A percentile compares a stretch with the other conserved stretches of the same genome.
Conservation (phyloP, 2,888 invertebrate genomes). For the Argynnis bischoffii region DNA sequence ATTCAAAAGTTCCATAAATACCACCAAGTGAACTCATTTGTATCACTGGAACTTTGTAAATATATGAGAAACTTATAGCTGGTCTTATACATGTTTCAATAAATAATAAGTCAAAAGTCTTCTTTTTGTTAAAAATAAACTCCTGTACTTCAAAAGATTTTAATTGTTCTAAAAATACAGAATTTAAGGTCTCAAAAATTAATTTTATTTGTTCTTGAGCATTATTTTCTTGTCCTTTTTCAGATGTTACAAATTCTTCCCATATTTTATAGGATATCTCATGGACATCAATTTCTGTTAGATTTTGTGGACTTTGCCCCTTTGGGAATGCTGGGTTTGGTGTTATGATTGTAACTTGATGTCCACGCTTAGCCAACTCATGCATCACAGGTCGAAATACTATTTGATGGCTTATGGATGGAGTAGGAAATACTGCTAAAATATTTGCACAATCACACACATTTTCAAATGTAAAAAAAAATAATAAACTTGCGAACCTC, state of each 20-base stretch:
- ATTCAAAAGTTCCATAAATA: constrained; percentile 40
- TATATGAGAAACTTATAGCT: constrained; percentile 47
- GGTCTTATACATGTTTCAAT: constrained; percentile 48
- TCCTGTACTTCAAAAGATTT: constrained; percentile 37
- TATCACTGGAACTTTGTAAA: constrained; percentile 57
- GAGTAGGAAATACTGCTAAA: constrained; percentile 52
- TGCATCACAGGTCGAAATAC: constrained; percentile 53
- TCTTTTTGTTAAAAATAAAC: constrained; percentile 37
- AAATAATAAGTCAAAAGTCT: constrained; percentile 54
- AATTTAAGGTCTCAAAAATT: background rate
- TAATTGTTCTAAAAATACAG: constrained; percentile 35
- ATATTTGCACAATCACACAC: constrained; percentile 48
- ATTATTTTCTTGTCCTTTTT: constrained; percentile 12
- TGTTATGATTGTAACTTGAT: constrained; percentile 60
- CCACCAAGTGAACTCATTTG: constrained; percentile 53
- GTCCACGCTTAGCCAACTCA: constrained; percentile 59
- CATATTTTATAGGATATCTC: constrained; percentile 51
- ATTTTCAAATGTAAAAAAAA: background rate
- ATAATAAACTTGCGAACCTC: background rate
- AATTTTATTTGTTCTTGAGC: constrained; percentile 12
- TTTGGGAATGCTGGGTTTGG: constrained; percentile 53
- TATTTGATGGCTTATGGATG: constrained; percentile 58
- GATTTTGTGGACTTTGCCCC: constrained; percentile 50
- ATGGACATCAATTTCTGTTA: constrained; percentile 57
- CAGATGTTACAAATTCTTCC: constrained; percentile 29